Conservation (phyloP, 2,888 invertebrate genomes). For the Pseudanteris insignis region DNA sequence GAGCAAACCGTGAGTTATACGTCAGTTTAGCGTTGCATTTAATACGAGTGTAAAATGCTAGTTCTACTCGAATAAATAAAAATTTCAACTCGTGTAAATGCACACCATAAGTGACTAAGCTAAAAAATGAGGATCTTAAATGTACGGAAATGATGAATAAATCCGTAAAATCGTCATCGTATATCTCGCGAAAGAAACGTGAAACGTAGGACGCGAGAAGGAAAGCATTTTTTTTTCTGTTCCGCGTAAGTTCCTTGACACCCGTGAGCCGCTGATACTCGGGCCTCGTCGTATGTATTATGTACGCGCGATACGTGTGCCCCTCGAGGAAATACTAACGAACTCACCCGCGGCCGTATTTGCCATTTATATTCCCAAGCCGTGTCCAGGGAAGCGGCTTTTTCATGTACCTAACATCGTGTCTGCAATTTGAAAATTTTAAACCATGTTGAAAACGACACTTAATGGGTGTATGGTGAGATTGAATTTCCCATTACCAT, state of each 20-base stretch:
- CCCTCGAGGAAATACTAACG: constrained; percentile 50
- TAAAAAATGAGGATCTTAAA: too few species aligned
- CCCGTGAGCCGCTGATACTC: constrained; percentile 25
- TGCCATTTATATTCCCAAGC: constrained; percentile 41
- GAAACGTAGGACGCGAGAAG: constrained; percentile 44
- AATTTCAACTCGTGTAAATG: too few species aligned
- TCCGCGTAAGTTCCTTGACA: constrained; percentile 39
- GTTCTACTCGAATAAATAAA: too few species aligned
- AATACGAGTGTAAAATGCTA: too few species aligned
- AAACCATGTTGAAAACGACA: constrained; percentile 19
- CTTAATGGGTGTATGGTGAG: constrained; percentile 19
- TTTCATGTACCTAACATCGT: constrained; percentile 35
- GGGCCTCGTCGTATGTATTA: constrained; percentile 25
- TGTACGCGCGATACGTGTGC: constrained; percentile 50
- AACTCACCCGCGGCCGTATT: constrained; percentile 28
- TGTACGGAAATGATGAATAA: constrained; percentile 55
- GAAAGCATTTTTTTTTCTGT: constrained; percentile 36
- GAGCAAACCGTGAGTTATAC: too few species aligned
- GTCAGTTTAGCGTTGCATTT: too few species aligned
- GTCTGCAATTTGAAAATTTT: constrained; percentile 31
- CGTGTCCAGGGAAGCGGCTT: constrained; percentile 40
- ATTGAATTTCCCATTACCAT: constrained; percentile 21
- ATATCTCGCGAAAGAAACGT: constrained; percentile 52
- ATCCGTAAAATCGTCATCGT: constrained; percentile 59
- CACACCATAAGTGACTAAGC: too few species aligned